Evolutionary conservation across 2,888 invertebrate genomes (phyloP).

Genomic region (Cheilosia urbana): DNA sequence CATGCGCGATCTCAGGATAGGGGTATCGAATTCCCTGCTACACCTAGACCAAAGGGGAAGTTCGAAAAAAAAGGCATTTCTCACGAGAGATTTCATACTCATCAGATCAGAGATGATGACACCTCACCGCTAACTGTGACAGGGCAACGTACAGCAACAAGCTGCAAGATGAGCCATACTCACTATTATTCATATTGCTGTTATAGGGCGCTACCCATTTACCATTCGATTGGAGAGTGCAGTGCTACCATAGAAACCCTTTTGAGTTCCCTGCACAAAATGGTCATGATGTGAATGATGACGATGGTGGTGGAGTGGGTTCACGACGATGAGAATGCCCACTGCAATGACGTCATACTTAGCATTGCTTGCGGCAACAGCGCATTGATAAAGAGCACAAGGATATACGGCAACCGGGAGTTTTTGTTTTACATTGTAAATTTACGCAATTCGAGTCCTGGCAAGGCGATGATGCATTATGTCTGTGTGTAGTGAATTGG

Average conservation of each 20-base stretch:
- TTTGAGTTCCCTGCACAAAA: conserved; percentile 34
- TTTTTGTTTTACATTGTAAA: conserved; percentile 22
- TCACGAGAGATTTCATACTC: conserved; percentile 35
- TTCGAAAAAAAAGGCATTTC: conserved; percentile 31
- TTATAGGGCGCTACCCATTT: conserved; percentile 29
- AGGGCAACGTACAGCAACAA: conserved; percentile 64
- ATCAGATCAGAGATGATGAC: conserved; percentile 58
- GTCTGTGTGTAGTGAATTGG: conserved; percentile 13
- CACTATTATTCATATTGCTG: conserved; percentile 46
- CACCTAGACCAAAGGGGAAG: background rate
- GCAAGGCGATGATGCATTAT: conserved; percentile 47
- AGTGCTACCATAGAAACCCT: conserved; percentile 38
- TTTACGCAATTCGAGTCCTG: conserved; percentile 51
- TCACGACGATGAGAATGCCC: background rate
- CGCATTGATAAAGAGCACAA: conserved; percentile 42
- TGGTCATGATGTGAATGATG: background rate
- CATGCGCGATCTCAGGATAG: conserved; percentile 32
- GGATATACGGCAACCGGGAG: conserved; percentile 35
- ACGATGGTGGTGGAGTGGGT: background rate
- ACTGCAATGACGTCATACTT: conserved; percentile 60
- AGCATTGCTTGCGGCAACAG: conserved; percentile 52
- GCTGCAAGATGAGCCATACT: conserved; percentile 55
- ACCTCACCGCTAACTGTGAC: conserved; percentile 29
- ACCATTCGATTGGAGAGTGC: conserved; percentile 39
- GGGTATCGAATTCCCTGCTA: background rate